Base-by-base conservation (phyloP, 2,888 invertebrate genomes). In the Amphipyra berbera region DNA sequence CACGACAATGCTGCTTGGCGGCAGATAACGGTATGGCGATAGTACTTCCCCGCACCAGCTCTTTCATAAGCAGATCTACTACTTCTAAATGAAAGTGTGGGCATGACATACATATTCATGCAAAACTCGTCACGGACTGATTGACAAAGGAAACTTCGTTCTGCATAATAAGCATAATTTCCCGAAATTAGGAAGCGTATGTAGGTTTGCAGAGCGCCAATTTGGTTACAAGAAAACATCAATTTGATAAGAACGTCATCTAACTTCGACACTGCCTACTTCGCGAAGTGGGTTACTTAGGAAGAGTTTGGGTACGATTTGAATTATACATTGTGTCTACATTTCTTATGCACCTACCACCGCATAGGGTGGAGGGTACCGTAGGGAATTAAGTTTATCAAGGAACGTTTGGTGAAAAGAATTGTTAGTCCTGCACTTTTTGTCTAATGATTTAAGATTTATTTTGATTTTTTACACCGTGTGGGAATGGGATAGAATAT, bases 161-260 rank as follows among this genome's bases (percentile, higher is more conserved):
- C 56, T 54, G 50, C 61, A 57, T 70, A 58, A 70, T 70, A 47
- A 49, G 33, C 61, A 35, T 58, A 57, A 70, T 58, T 60, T 52
- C 6, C 13, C 13, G 21, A 37, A 71, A 70, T 67, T 52, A 48
- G 44, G 44, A n/a, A 37, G 45, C 27, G 37, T 40, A 46, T 57
- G 53, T 58, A 40, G 61, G 61, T 54, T 50, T 47, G 14, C n/a
- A 54, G 54, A 30, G 30, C 46, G 13, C 12, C 42, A 47, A 61
- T 67, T 65, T 56, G n/a, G n/a, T 42, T 27, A 33, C 47, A 57
- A 21, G 48, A 49, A 61, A 65, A 53, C 68, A 53, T 56, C 54
- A 72, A 68, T 61, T 64, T 56, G 21, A 13, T 37, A 44, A 38
- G 8, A 7, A 45, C 61, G 57, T 58, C 67, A 52, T 14, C 15